phyloP scores from a whole-genome alignment of 2,888 invertebrate genomes.

The Schrankia costaestrigalis region DNA sequence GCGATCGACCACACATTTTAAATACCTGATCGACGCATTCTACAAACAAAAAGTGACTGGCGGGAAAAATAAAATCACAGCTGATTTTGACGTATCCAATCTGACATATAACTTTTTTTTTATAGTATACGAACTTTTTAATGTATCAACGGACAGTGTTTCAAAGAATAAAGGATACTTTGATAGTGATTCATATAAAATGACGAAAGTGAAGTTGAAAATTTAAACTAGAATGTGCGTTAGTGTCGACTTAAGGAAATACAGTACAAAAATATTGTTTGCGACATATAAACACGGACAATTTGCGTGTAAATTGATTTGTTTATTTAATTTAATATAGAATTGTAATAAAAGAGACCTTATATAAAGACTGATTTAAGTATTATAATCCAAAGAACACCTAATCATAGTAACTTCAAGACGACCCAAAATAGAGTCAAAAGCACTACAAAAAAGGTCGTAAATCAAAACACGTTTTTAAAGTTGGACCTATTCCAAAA shows the following conservation, averaged over 20 bases:
- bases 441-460: constrained; percentile 3
- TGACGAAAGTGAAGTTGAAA: constrained; percentile 79
- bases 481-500: constrained; percentile 32
- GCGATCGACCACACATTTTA: constrained; percentile 37
- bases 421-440: no score
- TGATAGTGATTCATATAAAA: constrained; percentile 73
- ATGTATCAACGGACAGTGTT: constrained; percentile 32
- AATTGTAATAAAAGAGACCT: constrained; percentile 1
- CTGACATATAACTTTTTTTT: constrained; percentile 35
- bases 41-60: constrained; percentile 36
- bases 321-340: constrained; percentile 30
- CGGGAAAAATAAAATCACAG: constrained; percentile 58
- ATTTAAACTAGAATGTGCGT: constrained; percentile 48
- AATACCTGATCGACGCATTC: constrained; percentile 42
- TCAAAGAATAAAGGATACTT: neutral
- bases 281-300: constrained; percentile 35
- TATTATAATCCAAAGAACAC: constrained; percentile 52
- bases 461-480: constrained; percentile 19
- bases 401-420: constrained; percentile 41
- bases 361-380: constrained; percentile 44
- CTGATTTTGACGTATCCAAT: constrained; percentile 60
- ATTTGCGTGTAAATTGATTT: constrained; percentile 32
- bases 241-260: constrained; percentile 50
- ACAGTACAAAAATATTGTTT: constrained; percentile 45
- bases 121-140: constrained; percentile 47